Base-by-base conservation (phyloP, 2,797 vertebrate genomes). In the Falco columbarius region DNA sequence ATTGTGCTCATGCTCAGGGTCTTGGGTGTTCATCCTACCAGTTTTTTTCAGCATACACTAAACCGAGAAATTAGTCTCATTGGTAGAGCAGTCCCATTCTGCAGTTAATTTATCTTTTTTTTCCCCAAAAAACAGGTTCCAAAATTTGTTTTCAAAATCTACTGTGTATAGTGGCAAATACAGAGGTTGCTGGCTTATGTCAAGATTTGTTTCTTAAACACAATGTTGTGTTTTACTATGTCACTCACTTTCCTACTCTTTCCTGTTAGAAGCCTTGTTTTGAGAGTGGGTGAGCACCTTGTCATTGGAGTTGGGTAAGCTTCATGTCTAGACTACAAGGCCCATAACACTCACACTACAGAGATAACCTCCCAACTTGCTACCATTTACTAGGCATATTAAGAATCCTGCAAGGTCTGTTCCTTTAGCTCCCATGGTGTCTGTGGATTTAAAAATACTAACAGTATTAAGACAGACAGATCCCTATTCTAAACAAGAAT, bases 61-160 rank as follows among this genome's bases (percentile, higher is more conserved):
- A 71, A 77, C 1, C 10, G 55, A 75, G 46, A 79, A 44, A n/a
- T 14, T 15, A 8, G 2, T 46, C 3, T 34, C 2, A 10, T 4
- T 89, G 36, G 46, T 68, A 44, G 12, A 59, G 15, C 5, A 72
- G 19, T 26, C 47, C 3, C 14, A 29, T 27, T 74, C 36, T 68
- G 27, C 47, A 63, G 21, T 5, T 65, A 20, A 72, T 59, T 72
- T 32, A 1, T 42, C 40, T 42, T 44, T 51, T 40, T 40, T 38
- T 11, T 3, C 3, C 5, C 7, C 1, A 1, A 1, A 22, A n/a
- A 75, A 12, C 13, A 44, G 4, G 4, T 46, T 73, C 20, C 29
- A 58, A 46, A 58, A 38, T 23, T 61, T 74, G 4, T 36, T 58
- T 63, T 23, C 51, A 38, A 29, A 58, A 36, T n/a, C 38, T 72